Percentiles rank a stretch among this genome's conserved stretches.
These are phyloP conservation scores for Cyprinodon variegatus DNA, from an alignment of 2,113 vertebrate genomes.

Conservation along the genomic window DNA sequence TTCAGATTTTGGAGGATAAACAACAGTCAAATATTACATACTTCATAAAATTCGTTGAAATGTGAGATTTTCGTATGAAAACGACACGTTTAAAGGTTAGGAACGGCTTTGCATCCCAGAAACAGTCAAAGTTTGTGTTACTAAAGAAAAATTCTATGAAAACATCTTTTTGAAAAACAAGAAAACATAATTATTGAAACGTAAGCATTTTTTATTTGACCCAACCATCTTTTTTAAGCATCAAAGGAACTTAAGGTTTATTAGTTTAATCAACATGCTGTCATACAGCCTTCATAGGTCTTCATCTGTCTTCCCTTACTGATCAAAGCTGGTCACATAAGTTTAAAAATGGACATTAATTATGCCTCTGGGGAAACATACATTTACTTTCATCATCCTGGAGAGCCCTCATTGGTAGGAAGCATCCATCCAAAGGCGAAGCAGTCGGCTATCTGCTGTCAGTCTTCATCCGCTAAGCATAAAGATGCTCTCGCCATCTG, in stretches of 20 bases:
- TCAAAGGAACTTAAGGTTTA: neutral
- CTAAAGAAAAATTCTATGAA: neutral
- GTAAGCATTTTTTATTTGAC: neutral
- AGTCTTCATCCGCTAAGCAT: conserved; percentile 51
- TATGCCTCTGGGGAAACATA: conserved; percentile 35
- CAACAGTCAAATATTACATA: too few relatives aligned
- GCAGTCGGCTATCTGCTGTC: conserved; percentile 26
- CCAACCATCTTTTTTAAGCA: neutral
- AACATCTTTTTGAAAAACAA: neutral
- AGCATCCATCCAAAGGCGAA: conserved; percentile 27
- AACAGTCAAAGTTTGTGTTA: neutral
- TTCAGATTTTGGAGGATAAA: too few relatives aligned
- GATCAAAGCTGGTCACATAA: neutral
- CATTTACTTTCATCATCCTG: conserved; percentile 12
- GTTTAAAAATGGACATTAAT: conserved; percentile 47
- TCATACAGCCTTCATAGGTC: neutral
- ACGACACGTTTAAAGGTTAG: too few relatives aligned
- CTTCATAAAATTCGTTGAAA: too few relatives aligned
- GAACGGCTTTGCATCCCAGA: too few relatives aligned
- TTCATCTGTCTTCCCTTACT: neutral
- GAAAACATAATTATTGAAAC: neutral
- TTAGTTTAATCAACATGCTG: neutral
- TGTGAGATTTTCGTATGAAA: too few relatives aligned
- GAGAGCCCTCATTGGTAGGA: conserved; percentile 18
- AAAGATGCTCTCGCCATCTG: conserved; percentile 78